phyloP scores from a whole-genome alignment of 1,140 invertebrate species.

The Aradophagus sp. region DNA sequence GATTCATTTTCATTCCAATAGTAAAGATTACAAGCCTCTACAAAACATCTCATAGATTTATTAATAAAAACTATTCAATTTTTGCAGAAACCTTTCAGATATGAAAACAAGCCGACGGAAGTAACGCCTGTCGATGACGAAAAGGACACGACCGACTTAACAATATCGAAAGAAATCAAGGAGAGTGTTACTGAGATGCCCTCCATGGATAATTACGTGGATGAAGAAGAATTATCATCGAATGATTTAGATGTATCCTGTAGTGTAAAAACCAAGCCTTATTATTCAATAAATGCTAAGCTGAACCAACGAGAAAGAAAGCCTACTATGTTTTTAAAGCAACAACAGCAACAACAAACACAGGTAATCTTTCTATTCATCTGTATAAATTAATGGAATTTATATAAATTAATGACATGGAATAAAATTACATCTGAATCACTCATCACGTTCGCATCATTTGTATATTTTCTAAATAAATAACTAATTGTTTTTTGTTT shows the following conservation, averaged over 20 bases:
- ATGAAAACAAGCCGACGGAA: conserved; percentile 67
- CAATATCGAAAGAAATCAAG: conserved; percentile 58
- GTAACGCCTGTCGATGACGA: conserved; percentile 56
- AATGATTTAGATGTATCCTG: conserved; percentile 67
- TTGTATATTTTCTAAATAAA: too few relatives aligned
- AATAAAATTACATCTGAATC: too few relatives aligned
- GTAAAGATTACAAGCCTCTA: too few relatives aligned
- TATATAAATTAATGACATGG: neutral
- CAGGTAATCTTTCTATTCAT: too few relatives aligned
- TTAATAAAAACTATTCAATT: too few relatives aligned
- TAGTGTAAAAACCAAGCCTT: conserved; percentile 72
- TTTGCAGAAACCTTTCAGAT: conserved; percentile 66
- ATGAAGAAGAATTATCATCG: conserved; percentile 59
- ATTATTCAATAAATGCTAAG: conserved; percentile 73
- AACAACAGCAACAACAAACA: conserved; percentile 17
- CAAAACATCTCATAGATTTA: too few relatives aligned
- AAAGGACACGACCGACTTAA: conserved; percentile 55
- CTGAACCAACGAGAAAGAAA: conserved; percentile 68
- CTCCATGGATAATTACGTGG: conserved; percentile 27
- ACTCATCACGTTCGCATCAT: too few relatives aligned
- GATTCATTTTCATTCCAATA: too few relatives aligned
- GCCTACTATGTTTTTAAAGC: conserved; percentile 34
- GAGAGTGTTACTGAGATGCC: conserved; percentile 52
- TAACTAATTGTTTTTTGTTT: too few relatives aligned
- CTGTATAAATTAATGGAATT: too few relatives aligned